Percentiles rank a stretch among this genome's conserved stretches.
Evolutionary conservation across 2,113 vertebrate genomes (phyloP).

Genomic region (Ondatra zibethicus): DNA sequence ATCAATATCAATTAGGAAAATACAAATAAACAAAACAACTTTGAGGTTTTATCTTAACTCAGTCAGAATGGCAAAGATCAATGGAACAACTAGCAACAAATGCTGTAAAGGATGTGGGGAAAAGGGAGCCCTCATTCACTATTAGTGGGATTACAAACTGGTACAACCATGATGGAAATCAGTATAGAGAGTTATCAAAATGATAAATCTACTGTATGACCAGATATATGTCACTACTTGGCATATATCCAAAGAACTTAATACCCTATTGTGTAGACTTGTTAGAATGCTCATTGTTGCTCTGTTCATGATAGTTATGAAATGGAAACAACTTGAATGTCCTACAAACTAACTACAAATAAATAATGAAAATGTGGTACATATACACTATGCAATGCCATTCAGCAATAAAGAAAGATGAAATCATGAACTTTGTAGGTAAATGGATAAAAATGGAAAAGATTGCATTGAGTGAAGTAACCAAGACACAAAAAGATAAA

Average conservation of each 20-base stretch:
- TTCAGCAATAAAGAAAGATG: not conserved
- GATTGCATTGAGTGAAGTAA: not conserved
- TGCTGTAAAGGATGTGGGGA: not conserved
- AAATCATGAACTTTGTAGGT: not conserved
- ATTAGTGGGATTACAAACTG: not conserved
- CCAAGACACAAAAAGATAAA: not conserved
- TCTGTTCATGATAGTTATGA: not conserved
- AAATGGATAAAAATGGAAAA: not conserved
- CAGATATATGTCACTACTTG: not conserved
- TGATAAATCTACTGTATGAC: not conserved
- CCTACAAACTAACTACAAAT: not conserved
- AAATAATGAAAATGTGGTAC: not conserved
- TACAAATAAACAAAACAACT: not conserved
- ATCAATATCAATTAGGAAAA: not conserved
- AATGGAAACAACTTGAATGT: not conserved
- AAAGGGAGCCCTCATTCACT: not conserved
- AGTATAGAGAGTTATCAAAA: not conserved
- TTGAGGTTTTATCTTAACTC: not conserved
- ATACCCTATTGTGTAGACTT: not conserved
- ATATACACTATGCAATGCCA: not conserved
- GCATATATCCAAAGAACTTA: not conserved
- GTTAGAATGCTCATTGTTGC: not conserved
- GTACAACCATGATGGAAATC: not conserved
- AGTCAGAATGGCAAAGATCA: not conserved
- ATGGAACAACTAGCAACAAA: not conserved